Evolutionary conservation across 2,888 invertebrate species (phyloP).

Genomic region (Synergus itoensis): DNA sequence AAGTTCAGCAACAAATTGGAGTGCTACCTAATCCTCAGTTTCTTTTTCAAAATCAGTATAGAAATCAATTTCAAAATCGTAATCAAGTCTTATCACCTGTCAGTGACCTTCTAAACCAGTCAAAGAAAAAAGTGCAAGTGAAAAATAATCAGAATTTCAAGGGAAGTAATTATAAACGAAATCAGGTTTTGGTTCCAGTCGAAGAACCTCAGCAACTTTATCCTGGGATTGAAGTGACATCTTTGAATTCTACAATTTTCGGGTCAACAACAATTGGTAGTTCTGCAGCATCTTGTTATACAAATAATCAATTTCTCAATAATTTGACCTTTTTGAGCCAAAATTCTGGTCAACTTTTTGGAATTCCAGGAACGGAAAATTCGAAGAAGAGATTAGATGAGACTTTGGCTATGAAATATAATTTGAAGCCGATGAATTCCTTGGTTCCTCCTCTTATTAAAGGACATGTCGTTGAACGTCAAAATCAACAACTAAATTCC

Average conservation of each 20-base stretch:
- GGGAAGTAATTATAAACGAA: background rate
- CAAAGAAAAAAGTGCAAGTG: background rate
- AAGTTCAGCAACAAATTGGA: background rate
- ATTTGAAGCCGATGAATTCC: background rate
- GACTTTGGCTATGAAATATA: background rate
- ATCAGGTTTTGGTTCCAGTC: background rate
- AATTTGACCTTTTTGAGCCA: background rate
- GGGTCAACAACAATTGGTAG: background rate
- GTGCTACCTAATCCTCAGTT: background rate
- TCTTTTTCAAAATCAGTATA: background rate
- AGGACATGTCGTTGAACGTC: background rate
- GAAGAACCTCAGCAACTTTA: background rate
- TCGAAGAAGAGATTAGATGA: background rate
- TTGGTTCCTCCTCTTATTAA: background rate
- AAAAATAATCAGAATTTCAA: background rate
- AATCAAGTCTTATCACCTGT: background rate
- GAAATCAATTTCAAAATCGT: background rate
- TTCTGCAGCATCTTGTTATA: background rate
- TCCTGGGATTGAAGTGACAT: background rate
- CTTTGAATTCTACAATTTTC: background rate
- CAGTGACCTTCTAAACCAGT: background rate
- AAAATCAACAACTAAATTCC: background rate
- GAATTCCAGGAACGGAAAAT: background rate
- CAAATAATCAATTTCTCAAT: background rate
- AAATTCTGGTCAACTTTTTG: background rate